These are phyloP conservation scores for Enteromius trimaculatus DNA, from an alignment of 2,797 vertebrate genomes.

Conservation along the genomic window DNA sequence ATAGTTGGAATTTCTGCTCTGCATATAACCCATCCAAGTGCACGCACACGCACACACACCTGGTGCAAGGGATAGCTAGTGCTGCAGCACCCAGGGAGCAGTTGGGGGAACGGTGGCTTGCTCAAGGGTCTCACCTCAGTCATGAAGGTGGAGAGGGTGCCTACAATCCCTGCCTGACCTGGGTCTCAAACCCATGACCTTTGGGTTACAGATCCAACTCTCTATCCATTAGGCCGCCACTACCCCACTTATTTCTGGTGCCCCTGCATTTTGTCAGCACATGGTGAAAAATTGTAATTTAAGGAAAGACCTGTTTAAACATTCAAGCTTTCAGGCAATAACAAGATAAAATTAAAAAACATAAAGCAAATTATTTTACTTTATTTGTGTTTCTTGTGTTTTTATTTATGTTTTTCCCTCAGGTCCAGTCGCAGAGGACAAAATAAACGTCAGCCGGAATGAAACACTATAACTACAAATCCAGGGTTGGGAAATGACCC, in stretches of 20 bases:
- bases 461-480: background rate
- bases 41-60: too few relatives aligned
- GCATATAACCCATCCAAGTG: too few relatives aligned
- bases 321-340: constrained; percentile 8
- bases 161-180: too few relatives aligned
- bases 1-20: too few relatives aligned
- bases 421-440: constrained; percentile 15
- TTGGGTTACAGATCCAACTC: too few relatives aligned
- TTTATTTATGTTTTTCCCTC: constrained; percentile 8
- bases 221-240: too few relatives aligned
- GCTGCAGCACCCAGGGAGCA: too few relatives aligned
- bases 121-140: too few relatives aligned
- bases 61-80: too few relatives aligned
- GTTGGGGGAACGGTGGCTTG: too few relatives aligned
- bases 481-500: constrained; percentile 24
- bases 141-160: too few relatives aligned
- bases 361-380: constrained; percentile 12
- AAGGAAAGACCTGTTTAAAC: constrained; percentile 44
- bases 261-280: constrained; percentile 71
- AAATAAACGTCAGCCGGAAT: background rate
- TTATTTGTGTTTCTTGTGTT: background rate
- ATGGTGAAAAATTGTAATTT: constrained; percentile 38
- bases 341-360: constrained; percentile 5
- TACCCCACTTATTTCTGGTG: constrained; percentile 68
- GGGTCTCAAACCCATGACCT: too few relatives aligned